A percentile compares a stretch with the other conserved stretches of the same genome.
Evolutionary conservation across 2,113 vertebrate genomes (phyloP).

Genomic region (Castor canadensis): DNA sequence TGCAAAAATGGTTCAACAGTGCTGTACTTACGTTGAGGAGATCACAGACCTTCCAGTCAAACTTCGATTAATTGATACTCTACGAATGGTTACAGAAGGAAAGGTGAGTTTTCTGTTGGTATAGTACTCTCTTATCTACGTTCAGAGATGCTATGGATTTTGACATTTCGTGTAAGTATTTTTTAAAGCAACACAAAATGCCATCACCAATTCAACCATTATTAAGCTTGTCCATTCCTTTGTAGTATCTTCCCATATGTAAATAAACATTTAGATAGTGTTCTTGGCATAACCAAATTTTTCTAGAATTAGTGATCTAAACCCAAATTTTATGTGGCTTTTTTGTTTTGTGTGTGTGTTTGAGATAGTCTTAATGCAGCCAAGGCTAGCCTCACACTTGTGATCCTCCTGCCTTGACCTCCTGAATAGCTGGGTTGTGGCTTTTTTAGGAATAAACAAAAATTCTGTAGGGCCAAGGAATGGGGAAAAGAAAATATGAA

Average conservation of each 20-base stretch:
- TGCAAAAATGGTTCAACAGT: slow-evolving; percentile 99
- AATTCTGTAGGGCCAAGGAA: not conserved
- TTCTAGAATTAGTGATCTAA: slow-evolving; percentile 17
- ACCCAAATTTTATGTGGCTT: not conserved
- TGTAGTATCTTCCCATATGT: not conserved
- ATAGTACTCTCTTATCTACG: not conserved
- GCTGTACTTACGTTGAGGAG: slow-evolving; percentile 95
- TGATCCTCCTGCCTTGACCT: not conserved
- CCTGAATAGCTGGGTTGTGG: not conserved
- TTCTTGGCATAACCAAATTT: not conserved
- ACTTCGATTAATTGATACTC: slow-evolving; percentile 95
- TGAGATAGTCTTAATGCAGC: not conserved
- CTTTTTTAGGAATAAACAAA: slow-evolving; percentile 32
- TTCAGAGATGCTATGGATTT: not conserved
- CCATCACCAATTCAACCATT: not conserved
- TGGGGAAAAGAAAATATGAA: not conserved
- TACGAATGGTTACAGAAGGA: slow-evolving; percentile 97
- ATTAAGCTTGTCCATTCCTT: not conserved
- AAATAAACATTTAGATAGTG: not conserved
- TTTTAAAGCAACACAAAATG: not conserved
- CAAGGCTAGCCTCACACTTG: not conserved
- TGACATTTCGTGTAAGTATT: not conserved
- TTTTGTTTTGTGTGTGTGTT: not conserved
- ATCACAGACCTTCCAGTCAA: slow-evolving; percentile 94
- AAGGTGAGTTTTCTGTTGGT: slow-evolving; percentile 87